Percentiles rank a stretch among this genome's conserved stretches.
Conservation (phyloP, 2,113 vertebrate genomes). For the Machaerirhynchus nigripectus region DNA sequence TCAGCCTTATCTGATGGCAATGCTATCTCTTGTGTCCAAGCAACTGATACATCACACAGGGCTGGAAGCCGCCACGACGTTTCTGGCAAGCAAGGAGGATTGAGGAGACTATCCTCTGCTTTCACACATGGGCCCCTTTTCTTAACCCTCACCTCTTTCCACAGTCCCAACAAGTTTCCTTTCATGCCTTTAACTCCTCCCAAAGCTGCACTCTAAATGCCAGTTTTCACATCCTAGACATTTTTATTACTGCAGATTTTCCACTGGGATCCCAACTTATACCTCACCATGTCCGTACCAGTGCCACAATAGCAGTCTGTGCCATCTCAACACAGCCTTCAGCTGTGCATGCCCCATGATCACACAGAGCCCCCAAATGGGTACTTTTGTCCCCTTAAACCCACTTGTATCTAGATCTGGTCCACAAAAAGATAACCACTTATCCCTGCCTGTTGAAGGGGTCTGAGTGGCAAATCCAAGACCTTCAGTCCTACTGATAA, state of each 20-base stretch:
- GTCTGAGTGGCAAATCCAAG: neutral
- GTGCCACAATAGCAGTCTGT: neutral
- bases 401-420: neutral
- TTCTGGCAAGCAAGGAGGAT: neutral
- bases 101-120: neutral
- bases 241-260: neutral
- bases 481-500: neutral
- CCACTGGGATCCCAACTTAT: neutral
- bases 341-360: neutral
- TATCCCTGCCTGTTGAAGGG: neutral
- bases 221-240: neutral
- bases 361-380: neutral
- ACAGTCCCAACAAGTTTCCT: neutral
- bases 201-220: neutral
- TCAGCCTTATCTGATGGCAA: neutral
- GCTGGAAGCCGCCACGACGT: accelerated
- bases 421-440: neutral
- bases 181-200: neutral
- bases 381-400: neutral
- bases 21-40: neutral
- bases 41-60: neutral
- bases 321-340: neutral
- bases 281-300: neutral
- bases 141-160: neutral
- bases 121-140: neutral